Conservation (phyloP, 2,888 invertebrate genomes). For the Stictocephala bisonia region DNA sequence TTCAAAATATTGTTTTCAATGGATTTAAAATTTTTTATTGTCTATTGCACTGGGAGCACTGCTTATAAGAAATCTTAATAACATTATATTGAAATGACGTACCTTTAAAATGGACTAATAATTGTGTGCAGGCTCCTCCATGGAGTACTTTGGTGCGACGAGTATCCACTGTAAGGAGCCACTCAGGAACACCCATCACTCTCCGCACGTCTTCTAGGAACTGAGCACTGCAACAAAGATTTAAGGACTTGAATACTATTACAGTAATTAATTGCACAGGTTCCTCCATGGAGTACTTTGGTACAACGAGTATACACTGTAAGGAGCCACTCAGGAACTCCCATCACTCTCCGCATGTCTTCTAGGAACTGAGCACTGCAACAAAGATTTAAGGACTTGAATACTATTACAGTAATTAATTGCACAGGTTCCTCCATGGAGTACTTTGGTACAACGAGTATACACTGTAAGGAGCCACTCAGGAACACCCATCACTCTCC, state of each 20-base stretch:
- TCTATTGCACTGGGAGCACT: too few species aligned
- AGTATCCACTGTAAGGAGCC: constrained; percentile 89
- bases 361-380: constrained; percentile 84
- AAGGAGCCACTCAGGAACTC: constrained; percentile 91
- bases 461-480: constrained; percentile 92
- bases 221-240: constrained; percentile 72
- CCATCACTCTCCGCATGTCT: constrained; percentile 83
- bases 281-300: constrained; percentile 78
- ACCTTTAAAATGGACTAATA: constrained; percentile 88
- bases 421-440: constrained; percentile 84
- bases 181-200: constrained; percentile 88
- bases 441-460: constrained; percentile 78
- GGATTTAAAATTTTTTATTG: too few species aligned
- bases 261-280: too few species aligned
- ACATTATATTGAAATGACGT: too few species aligned
- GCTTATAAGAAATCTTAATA: too few species aligned
- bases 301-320: constrained; percentile 86
- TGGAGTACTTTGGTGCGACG: constrained; percentile 82
- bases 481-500: constrained; percentile 85
- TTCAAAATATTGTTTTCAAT: too few species aligned
- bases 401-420: too few species aligned
- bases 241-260: too few species aligned
- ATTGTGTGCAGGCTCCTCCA: constrained; percentile 83
- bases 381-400: too few species aligned
- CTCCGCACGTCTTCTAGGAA: constrained; percentile 84